These are phyloP conservation scores for Calephelis perditalis DNA, from an alignment of 2,888 invertebrate genomes.

Conservation along the genomic window DNA sequence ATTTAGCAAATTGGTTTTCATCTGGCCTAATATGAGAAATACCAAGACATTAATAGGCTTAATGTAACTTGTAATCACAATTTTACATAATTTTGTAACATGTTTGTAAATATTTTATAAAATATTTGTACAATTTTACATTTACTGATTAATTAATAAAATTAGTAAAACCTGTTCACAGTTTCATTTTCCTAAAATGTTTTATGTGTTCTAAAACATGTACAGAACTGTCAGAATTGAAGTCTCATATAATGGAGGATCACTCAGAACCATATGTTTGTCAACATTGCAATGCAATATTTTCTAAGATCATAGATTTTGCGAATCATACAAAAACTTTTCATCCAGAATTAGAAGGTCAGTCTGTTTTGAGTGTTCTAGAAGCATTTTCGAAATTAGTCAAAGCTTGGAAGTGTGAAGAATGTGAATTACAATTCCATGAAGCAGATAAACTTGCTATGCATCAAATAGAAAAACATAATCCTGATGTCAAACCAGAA, in stretches of 20 bases:
- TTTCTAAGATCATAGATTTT: conserved; percentile 59
- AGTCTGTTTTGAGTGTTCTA: conserved; percentile 59
- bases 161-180: conserved; percentile 16
- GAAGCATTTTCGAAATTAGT: conserved; percentile 64
- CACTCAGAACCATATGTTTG: conserved; percentile 61
- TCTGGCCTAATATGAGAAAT: no score
- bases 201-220: conserved; percentile 59
- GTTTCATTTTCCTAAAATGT: conserved; percentile 28
- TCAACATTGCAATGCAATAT: conserved; percentile 51
- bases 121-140: conserved; percentile 70
- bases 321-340: conserved; percentile 58
- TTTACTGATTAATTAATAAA: conserved; percentile 46
- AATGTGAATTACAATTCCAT: conserved; percentile 61
- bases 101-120: conserved; percentile 34
- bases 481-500: conserved; percentile 52
- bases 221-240: conserved; percentile 53
- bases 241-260: conserved; percentile 62
- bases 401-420: conserved; percentile 72
- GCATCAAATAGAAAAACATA: conserved; percentile 61
- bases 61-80: conserved; percentile 1
- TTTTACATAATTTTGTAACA: conserved; percentile 33
- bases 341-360: conserved; percentile 59
- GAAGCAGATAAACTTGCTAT: conserved; percentile 63
- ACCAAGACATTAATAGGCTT: neutral
- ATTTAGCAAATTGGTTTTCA: no score